Evolutionary conservation across 1,140 invertebrate species (phyloP).

Genomic region (Catajapyx aquilonaris): DNA sequence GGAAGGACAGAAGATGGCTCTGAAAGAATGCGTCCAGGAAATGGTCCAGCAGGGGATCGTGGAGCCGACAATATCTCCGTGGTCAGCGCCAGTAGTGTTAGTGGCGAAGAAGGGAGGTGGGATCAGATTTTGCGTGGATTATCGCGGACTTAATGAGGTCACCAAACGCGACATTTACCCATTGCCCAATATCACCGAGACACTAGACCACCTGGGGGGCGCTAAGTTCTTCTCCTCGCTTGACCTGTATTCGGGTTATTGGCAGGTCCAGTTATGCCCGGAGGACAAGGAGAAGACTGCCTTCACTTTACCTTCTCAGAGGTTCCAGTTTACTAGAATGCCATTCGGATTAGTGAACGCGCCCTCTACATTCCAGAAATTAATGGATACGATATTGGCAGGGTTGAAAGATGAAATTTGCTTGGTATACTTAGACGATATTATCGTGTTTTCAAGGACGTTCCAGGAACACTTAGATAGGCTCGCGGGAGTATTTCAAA

Average conservation of each 20-base stretch:
- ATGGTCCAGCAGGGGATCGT: conserved; percentile 19
- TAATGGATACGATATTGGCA: too few relatives aligned
- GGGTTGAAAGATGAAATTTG: too few relatives aligned
- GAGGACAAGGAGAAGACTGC: conserved; percentile 23
- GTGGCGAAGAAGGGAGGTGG: conserved; percentile 26
- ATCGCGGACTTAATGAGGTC: conserved; percentile 20
- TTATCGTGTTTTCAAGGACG: conserved; percentile 9
- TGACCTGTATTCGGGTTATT: conserved; percentile 27
- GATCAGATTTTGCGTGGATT: conserved; percentile 23
- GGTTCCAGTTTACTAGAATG: too few relatives aligned
- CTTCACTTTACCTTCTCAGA: too few relatives aligned
- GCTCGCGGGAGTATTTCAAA: conserved; percentile 13
- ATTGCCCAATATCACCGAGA: conserved; percentile 25
- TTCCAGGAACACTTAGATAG: conserved; percentile 10
- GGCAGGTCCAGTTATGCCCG: conserved; percentile 23
- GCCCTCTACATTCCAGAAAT: too few relatives aligned
- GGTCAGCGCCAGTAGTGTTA: conserved; percentile 24
- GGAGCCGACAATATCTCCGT: conserved; percentile 20
- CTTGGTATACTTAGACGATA: conserved; percentile 13
- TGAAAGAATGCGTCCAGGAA: too few relatives aligned
- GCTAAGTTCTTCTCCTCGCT: conserved; percentile 22
- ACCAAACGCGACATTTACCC: too few relatives aligned
- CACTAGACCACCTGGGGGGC: conserved; percentile 20
- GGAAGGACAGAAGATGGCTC: too few relatives aligned
- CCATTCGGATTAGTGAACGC: too few relatives aligned